phyloP scores from a whole-genome alignment of 1,140 invertebrate genomes.

The Leguminivora glycinivorella region DNA sequence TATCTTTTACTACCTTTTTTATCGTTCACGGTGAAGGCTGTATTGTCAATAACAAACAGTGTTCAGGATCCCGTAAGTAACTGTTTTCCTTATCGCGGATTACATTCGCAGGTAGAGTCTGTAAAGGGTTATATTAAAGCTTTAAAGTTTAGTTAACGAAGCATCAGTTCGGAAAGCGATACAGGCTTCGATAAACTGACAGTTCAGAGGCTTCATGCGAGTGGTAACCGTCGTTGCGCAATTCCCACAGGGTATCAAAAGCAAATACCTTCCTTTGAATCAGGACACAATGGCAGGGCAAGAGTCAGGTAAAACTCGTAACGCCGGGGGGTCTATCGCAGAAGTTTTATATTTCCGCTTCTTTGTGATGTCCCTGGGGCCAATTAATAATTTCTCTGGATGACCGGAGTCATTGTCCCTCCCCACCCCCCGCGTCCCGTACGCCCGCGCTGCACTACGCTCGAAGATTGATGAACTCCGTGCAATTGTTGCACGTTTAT shows the following conservation, averaged over 20 bases:
- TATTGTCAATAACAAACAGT: conserved; percentile 34
- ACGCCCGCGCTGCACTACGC: conserved; percentile 57
- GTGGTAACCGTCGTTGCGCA: conserved; percentile 62
- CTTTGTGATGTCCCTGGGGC: conserved; percentile 65
- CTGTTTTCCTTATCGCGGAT: conserved; percentile 49
- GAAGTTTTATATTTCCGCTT: conserved; percentile 79
- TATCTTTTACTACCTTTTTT: conserved; percentile 31
- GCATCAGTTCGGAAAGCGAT: conserved; percentile 35
- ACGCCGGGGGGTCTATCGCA: conserved; percentile 63
- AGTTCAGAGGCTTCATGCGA: conserved; percentile 50
- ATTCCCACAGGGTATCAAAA: conserved; percentile 72
- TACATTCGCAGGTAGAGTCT: conserved; percentile 38
- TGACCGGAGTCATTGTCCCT: conserved; percentile 73
- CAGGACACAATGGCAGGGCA: conserved; percentile 69
- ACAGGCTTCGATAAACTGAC: conserved; percentile 38
- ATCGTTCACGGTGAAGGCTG: conserved; percentile 31
- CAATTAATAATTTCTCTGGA: conserved; percentile 77
- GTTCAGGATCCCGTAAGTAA: conserved; percentile 45
- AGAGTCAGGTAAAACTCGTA: conserved; percentile 75
- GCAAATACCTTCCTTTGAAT: conserved; percentile 70
- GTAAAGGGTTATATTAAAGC: conserved; percentile 50
- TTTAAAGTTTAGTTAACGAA: conserved; percentile 36
- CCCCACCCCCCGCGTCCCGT: conserved; percentile 41
- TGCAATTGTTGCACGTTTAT: conserved; percentile 69
- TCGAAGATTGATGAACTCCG: conserved; percentile 71